Percentiles rank a stretch among this genome's conserved stretches.
phyloP scores from a whole-genome alignment of 2,888 invertebrate genomes.

The Smittia sp. region DNA sequence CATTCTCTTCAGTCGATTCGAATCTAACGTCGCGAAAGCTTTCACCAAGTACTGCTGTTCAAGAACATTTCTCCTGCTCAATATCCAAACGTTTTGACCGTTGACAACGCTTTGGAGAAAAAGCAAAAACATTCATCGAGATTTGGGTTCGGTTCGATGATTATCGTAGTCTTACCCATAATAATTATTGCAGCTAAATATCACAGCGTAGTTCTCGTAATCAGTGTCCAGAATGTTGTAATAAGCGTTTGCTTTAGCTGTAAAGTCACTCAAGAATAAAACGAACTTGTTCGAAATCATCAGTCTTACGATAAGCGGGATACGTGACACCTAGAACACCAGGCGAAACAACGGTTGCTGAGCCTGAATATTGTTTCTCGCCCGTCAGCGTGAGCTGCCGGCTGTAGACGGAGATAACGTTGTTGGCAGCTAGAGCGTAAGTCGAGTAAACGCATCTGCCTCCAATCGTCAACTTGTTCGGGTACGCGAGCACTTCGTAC shows the following conservation, averaged over 20 bases:
- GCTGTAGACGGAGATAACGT: neutral
- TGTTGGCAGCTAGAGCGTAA: neutral
- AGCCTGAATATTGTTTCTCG: slow-evolving; percentile 27
- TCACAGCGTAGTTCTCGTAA: slow-evolving; percentile 36
- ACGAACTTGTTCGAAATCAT: neutral
- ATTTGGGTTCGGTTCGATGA: neutral
- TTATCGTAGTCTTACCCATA: neutral
- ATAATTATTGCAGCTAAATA: slow-evolving; percentile 33
- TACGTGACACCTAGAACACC: slow-evolving; percentile 25
- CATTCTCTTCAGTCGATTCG: neutral
- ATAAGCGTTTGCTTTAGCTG: slow-evolving; percentile 36
- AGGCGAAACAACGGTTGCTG: neutral
- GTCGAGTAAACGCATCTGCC: neutral
- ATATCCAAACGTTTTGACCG: slow-evolving; percentile 29
- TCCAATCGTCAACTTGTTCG: neutral
- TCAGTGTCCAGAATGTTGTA: slow-evolving; percentile 37
- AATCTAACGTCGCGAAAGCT: neutral
- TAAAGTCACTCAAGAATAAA: neutral
- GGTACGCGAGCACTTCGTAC: slow-evolving; percentile 56
- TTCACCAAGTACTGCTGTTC: too few species aligned
- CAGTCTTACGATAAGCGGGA: slow-evolving; percentile 28
- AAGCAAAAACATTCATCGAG: neutral
- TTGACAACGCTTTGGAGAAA: neutral
- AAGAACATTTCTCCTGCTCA: slow-evolving; percentile 13
- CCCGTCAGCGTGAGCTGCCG: neutral